A percentile compares a stretch with the other conserved stretches of the same genome.
Conservation (phyloP, 2,888 invertebrate species). For the Tachystola acroxantha region DNA sequence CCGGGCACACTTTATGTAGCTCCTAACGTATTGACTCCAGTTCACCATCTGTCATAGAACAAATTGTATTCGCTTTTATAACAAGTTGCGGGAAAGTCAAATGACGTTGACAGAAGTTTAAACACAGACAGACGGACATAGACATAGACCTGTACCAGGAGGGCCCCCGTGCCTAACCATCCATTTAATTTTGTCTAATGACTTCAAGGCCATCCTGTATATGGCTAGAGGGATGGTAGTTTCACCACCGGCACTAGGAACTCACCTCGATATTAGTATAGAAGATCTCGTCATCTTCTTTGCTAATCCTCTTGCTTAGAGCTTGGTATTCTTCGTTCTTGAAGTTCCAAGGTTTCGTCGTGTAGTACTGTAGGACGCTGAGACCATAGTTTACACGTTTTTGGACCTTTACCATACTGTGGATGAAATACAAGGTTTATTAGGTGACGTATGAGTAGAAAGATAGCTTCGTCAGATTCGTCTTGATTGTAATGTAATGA, state of each 20-base stretch:
- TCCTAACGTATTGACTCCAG: constrained; percentile 28
- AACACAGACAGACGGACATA: too few relatives aligned
- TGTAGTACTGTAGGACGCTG: constrained; percentile 88
- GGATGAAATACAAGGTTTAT: too few relatives aligned
- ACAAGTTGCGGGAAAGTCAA: neutral
- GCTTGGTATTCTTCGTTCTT: constrained; percentile 78
- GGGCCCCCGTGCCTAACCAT: too few relatives aligned
- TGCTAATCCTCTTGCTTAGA: constrained; percentile 68
- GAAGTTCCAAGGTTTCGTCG: constrained; percentile 89
- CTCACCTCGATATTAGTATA: constrained; percentile 69
- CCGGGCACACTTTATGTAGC: constrained; percentile 89
- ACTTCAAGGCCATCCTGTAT: too few relatives aligned
- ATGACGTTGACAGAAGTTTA: neutral
- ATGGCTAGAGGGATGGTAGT: too few relatives aligned
- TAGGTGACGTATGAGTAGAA: too few relatives aligned
- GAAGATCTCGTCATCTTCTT: constrained; percentile 80
- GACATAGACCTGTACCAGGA: too few relatives aligned
- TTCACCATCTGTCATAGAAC: constrained; percentile 2
- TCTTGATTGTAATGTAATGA: too few relatives aligned
- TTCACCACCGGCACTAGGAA: too few relatives aligned
- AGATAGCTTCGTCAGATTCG: too few relatives aligned
- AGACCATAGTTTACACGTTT: constrained; percentile 80
- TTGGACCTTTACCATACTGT: constrained; percentile 81
- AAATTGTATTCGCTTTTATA: too few relatives aligned
- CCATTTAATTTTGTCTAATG: too few relatives aligned